Conservation (phyloP, 2,888 invertebrate genomes). For the Oegoconia quadripuncta region DNA sequence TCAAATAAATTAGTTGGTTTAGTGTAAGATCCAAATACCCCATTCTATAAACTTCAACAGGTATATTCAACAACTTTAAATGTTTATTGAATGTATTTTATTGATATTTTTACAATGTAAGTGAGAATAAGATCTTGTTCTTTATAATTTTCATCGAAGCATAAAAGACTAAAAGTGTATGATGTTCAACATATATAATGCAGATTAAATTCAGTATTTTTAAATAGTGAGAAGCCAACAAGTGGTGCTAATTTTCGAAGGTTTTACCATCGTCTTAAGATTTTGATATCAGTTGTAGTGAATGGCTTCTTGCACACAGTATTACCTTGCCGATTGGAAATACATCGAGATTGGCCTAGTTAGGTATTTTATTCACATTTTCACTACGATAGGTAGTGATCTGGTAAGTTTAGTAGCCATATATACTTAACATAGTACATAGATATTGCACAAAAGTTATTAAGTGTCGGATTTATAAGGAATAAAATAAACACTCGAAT, state of each 20-base stretch:
- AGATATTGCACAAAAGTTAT: too few species aligned
- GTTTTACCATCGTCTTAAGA: conserved; percentile 67
- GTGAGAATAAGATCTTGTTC: conserved; percentile 17
- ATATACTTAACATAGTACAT: too few species aligned
- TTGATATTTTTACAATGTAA: too few species aligned
- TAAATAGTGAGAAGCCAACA: conserved; percentile 67
- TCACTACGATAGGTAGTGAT: too few species aligned
- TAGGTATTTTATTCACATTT: background rate
- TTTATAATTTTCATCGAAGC: conserved; percentile 20
- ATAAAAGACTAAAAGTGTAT: conserved; percentile 25
- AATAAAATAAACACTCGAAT: too few species aligned
- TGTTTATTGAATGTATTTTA: too few species aligned
- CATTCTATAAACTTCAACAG: too few species aligned
- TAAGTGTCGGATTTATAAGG: too few species aligned
- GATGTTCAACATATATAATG: conserved; percentile 18
- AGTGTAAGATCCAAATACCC: too few species aligned
- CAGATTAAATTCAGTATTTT: conserved; percentile 42
- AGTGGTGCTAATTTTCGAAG: conserved; percentile 77
- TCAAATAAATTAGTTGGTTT: too few species aligned
- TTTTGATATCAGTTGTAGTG: conserved; percentile 55
- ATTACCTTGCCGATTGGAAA: conserved; percentile 19
- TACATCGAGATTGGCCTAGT: conserved; percentile 40
- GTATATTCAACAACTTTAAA: too few species aligned
- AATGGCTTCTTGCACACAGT: conserved; percentile 51
- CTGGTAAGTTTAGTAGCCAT: too few species aligned